A percentile compares a stretch with the other conserved stretches of the same genome.
Conservation (phyloP, 2,888 invertebrate genomes). For the Steinernema scapterisci region DNA sequence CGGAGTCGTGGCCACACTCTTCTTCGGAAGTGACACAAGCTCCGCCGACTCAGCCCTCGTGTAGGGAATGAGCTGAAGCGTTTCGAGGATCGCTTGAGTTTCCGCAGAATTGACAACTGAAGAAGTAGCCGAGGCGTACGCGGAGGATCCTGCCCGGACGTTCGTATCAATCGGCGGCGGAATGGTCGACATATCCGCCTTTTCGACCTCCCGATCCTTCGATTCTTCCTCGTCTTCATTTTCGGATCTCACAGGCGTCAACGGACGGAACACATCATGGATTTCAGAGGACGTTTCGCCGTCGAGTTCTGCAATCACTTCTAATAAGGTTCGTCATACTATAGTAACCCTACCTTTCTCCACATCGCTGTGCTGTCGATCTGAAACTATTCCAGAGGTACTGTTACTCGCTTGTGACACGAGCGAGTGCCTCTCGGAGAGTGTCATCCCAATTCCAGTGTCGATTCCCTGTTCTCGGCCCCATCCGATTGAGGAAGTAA, state of each 20-base stretch:
- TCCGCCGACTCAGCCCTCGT: background rate
- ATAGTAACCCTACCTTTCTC: slow-evolving; percentile 70
- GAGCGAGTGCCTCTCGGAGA: slow-evolving; percentile 73
- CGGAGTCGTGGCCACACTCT: background rate
- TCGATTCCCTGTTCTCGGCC: slow-evolving; percentile 73
- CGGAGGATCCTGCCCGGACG: background rate
- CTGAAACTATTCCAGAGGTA: slow-evolving; percentile 93
- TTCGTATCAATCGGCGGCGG: slow-evolving; percentile 8
- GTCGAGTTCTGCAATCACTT: background rate
- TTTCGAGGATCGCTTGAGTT: background rate
- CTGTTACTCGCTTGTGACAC: slow-evolving; percentile 84
- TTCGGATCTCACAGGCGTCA: slow-evolving; percentile 4
- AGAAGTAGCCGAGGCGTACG: slow-evolving; percentile 11
- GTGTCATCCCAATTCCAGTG: slow-evolving; percentile 1
- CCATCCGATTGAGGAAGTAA: background rate
- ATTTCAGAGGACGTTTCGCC: background rate
- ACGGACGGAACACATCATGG: background rate
- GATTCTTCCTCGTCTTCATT: slow-evolving; percentile 13
- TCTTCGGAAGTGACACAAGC: background rate
- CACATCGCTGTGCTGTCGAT: slow-evolving; percentile 90
- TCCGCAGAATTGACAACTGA: background rate
- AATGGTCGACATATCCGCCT: background rate
- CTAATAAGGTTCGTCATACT: background rate
- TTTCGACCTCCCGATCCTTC: background rate
- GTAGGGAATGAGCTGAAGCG: background rate